Percentiles rank a stretch among this genome's conserved stretches.
phyloP scores from a whole-genome alignment of 2,797 vertebrate genomes.

The Nannoperca australis region DNA sequence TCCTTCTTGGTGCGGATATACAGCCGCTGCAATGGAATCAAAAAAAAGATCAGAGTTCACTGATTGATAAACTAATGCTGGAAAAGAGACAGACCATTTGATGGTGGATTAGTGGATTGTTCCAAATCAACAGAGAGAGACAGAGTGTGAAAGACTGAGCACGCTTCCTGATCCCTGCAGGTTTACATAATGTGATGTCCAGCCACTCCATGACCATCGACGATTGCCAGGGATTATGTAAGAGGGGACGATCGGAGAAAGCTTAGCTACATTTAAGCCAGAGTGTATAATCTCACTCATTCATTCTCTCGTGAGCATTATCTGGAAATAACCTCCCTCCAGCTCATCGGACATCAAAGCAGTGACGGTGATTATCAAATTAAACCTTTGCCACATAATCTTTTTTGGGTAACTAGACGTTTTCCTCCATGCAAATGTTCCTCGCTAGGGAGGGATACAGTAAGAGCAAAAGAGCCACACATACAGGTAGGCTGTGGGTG shows the following conservation, averaged over 20 bases:
- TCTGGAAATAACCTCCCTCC: slow-evolving; percentile 12
- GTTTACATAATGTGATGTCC: slow-evolving; percentile 58
- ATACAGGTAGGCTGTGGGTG: slow-evolving; percentile 54
- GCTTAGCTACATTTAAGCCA: slow-evolving; percentile 4
- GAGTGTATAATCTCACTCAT: slow-evolving; percentile 24
- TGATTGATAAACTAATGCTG: neutral
- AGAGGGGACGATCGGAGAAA: slow-evolving; percentile 20
- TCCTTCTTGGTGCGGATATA: neutral
- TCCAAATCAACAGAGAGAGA: slow-evolving; percentile 13
- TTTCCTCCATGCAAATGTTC: slow-evolving; percentile 13
- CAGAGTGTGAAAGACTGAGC: slow-evolving; percentile 7
- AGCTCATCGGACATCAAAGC: slow-evolving; percentile 32
- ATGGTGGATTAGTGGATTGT: slow-evolving; percentile 13
- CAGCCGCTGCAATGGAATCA: neutral
- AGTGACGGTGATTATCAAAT: slow-evolving; percentile 30
- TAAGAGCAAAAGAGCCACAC: slow-evolving; percentile 6
- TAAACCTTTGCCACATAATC: slow-evolving; percentile 34
- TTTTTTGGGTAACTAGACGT: slow-evolving; percentile 39
- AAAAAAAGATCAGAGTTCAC: neutral
- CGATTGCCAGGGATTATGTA: slow-evolving; percentile 39
- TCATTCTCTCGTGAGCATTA: slow-evolving; percentile 18
- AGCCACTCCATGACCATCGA: slow-evolving; percentile 42
- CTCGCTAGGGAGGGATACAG: slow-evolving; percentile 1
- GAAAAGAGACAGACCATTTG: neutral
- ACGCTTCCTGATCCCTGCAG: slow-evolving; percentile 22